Base-by-base conservation (phyloP, 2,113 vertebrate genomes). In the Peromyscus maniculatus region DNA sequence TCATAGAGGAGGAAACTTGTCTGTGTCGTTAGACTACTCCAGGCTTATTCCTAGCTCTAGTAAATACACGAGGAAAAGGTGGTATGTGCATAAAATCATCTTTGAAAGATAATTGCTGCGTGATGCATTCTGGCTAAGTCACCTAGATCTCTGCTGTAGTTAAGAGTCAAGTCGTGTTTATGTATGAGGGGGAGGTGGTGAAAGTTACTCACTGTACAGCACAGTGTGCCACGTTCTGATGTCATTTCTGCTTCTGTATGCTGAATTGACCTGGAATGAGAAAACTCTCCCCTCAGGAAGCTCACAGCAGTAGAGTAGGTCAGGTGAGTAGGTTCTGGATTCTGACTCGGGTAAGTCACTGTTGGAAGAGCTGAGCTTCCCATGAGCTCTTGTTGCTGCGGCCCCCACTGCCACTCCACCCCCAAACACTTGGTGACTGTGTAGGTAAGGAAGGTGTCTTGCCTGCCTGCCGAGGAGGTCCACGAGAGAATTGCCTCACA, bases 1-100 rank as follows among this genome's bases (percentile, higher is more conserved):
- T 93, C 46, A 87, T 12, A 91, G 55, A 95, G 78, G 77, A 82
- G 78, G 77, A 82, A 71, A 96, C 39, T 88, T 93, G 55, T 46
- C 62, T 87, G 36, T 10, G 4, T n/a, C 26, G 79, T 62, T 31
- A 87, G n/a, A 93, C 26, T 67, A 10, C n/a, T 36, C 17, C 33
- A 72, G 12, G 52, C 91, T 79, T 84, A 87, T 87, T 89, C 17
- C 39, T 79, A 72, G 43, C 15, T n/a, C 11, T 59, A 77, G 75
- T 28, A 17, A 93, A 95, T 87, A 78, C 46, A 75, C 15, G 22
- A 94, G 91, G 67, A 86, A 96, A 92, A 80, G 5, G 31, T 94
- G 33, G 3, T 89, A 2, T 67, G 7, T 91, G 16, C 3, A 19
- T 28, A 87, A 94, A 64, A 46, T 87, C 75, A 46, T 87, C 75